Evolutionary conservation across 2,113 vertebrate genomes (phyloP).

Genomic region (Serinus canaria): DNA sequence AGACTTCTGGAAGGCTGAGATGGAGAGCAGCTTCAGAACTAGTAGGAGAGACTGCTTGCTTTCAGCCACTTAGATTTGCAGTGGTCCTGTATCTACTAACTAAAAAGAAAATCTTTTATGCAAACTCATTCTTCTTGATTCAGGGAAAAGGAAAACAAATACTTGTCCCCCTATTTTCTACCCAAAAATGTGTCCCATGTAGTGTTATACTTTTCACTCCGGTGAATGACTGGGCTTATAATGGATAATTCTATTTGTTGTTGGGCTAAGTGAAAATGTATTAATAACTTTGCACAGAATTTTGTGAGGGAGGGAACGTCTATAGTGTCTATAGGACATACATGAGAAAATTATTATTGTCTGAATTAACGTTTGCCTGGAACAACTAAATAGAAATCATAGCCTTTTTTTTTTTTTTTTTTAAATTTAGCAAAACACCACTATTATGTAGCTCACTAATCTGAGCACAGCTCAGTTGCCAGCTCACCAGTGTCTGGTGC

Average conservation of each 20-base stretch:
- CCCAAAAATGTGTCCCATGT: rapidly evolving
- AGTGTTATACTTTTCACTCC: background rate
- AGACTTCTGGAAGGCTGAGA: background rate
- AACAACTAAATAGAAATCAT: background rate
- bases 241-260: background rate
- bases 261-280: background rate
- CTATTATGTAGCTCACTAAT: rapidly evolving
- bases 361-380: background rate
- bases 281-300: background rate
- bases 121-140: background rate
- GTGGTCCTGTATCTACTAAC: background rate
- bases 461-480: background rate
- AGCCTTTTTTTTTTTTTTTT: background rate
- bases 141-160: background rate
- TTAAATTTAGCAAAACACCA: background rate
- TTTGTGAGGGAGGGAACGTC: background rate
- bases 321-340: background rate
- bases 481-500: background rate
- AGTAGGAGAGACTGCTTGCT: background rate
- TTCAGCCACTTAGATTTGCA: background rate
- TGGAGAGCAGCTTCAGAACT: background rate
- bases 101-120: background rate
- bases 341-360: background rate
- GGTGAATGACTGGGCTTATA: background rate
- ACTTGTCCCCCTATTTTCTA: background rate